Conservation (phyloP, 1,140 invertebrate species). For the Aplysia californica region DNA sequence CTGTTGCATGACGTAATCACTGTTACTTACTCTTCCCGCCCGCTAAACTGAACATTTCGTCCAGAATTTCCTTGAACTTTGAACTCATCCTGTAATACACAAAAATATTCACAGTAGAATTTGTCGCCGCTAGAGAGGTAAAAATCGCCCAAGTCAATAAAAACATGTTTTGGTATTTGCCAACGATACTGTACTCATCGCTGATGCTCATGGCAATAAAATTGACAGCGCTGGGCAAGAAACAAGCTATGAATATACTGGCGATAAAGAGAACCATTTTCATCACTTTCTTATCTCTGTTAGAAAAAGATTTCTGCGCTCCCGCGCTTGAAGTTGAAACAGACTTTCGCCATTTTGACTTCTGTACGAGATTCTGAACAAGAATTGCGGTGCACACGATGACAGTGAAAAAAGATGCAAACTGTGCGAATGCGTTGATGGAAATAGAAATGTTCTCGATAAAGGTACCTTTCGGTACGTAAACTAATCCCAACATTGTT, state of each 20-base stretch:
- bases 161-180: too few relatives aligned
- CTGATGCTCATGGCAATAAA: too few relatives aligned
- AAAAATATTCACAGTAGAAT: too few relatives aligned
- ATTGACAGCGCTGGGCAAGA: neutral
- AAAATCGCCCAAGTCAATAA: too few relatives aligned
- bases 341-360: neutral
- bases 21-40: too few relatives aligned
- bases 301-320: neutral
- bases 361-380: neutral
- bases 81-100: too few relatives aligned
- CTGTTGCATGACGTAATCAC: too few relatives aligned
- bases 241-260: constrained; percentile 7
- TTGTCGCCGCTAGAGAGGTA: too few relatives aligned
- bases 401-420: neutral
- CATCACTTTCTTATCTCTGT: neutral
- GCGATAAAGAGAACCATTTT: neutral
- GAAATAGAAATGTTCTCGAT: neutral
- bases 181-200: too few relatives aligned
- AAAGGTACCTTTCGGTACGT: neutral
- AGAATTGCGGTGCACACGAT: neutral
- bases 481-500: neutral
- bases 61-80: too few relatives aligned
- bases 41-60: too few relatives aligned
- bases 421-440: neutral
- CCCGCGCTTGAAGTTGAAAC: neutral